A percentile compares a stretch with the other conserved stretches of the same genome.
phyloP scores from a whole-genome alignment of 2,888 invertebrate species.

The Alsophila aescularia region DNA sequence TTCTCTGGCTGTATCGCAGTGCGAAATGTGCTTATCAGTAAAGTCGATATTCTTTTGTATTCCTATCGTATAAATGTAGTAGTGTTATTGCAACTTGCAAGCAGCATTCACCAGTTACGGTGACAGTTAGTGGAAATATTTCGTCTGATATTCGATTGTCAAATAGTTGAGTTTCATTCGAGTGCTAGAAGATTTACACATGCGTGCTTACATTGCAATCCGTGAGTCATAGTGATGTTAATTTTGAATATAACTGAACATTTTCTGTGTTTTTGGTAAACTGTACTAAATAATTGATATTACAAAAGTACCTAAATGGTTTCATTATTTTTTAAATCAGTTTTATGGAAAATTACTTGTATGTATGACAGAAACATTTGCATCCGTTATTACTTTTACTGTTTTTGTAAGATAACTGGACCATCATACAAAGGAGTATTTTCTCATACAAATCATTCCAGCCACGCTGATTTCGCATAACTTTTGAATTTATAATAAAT shows the following conservation, averaged over 20 bases:
- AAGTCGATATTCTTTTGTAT: slow-evolving; percentile 40
- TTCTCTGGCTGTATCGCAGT: slow-evolving; percentile 65
- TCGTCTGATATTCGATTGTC: slow-evolving; percentile 21
- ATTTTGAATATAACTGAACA: slow-evolving; percentile 54
- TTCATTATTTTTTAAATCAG: not conserved
- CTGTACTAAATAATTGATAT: slow-evolving; percentile 12
- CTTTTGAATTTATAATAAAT: too few species aligned
- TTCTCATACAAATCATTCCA: not conserved
- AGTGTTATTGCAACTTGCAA: slow-evolving; percentile 70
- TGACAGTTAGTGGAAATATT: slow-evolving; percentile 70
- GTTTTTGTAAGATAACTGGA: not conserved
- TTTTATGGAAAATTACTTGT: slow-evolving; percentile 1
- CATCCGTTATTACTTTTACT: not conserved
- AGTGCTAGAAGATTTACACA: slow-evolving; percentile 76
- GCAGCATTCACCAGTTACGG: slow-evolving; percentile 75
- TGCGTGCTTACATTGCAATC: slow-evolving; percentile 80
- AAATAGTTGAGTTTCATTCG: slow-evolving; percentile 46
- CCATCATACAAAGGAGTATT: slow-evolving; percentile 9
- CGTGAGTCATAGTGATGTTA: slow-evolving; percentile 74
- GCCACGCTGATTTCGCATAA: not conserved
- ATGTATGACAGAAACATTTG: not conserved
- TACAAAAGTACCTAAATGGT: slow-evolving; percentile 7
- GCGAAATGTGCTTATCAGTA: slow-evolving; percentile 63
- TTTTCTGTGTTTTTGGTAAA: slow-evolving; percentile 63
- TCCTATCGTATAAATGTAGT: slow-evolving; percentile 30